Conservation (phyloP, 2,797 vertebrate species). For the Tamandua tetradactyla region DNA sequence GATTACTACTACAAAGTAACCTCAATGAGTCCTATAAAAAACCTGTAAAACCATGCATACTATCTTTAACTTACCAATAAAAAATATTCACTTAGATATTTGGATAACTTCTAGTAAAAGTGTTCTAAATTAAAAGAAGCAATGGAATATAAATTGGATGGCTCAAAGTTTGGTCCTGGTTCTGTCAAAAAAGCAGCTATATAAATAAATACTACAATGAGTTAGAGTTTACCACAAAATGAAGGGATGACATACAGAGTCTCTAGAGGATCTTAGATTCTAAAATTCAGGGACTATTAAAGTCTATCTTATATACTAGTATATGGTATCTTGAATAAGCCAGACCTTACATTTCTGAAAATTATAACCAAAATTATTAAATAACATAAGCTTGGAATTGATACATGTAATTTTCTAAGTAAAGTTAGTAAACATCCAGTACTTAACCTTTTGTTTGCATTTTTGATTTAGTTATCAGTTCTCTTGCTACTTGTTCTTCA, state of each 20-base stretch:
- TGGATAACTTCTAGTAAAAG: neutral
- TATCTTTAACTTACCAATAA: neutral
- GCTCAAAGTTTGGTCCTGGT: neutral
- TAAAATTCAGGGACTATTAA: slow-evolving; percentile 34
- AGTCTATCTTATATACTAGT: neutral
- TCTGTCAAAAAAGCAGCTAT: slow-evolving; percentile 3
- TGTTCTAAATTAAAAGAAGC: slow-evolving; percentile 37
- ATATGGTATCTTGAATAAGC: neutral
- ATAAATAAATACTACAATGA: neutral
- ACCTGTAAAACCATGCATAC: neutral
- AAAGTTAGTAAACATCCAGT: slow-evolving; percentile 38
- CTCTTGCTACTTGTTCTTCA: slow-evolving; percentile 74
- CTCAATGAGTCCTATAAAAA: neutral
- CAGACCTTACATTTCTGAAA: slow-evolving; percentile 16
- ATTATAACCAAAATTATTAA: slow-evolving; percentile 12
- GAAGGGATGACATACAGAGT: neutral
- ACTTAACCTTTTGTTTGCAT: slow-evolving; percentile 86
- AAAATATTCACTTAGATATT: slow-evolving; percentile 33
- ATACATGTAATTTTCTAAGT: neutral
- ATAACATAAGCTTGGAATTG: slow-evolving; percentile 3
- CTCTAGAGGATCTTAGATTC: slow-evolving; percentile 17
- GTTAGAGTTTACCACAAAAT: neutral
- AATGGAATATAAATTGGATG: neutral
- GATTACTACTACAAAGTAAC: neutral
- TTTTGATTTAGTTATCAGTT: slow-evolving; percentile 79